phyloP scores from a whole-genome alignment of 2,113 vertebrate species.

The Choloepus hoffmanni region DNA sequence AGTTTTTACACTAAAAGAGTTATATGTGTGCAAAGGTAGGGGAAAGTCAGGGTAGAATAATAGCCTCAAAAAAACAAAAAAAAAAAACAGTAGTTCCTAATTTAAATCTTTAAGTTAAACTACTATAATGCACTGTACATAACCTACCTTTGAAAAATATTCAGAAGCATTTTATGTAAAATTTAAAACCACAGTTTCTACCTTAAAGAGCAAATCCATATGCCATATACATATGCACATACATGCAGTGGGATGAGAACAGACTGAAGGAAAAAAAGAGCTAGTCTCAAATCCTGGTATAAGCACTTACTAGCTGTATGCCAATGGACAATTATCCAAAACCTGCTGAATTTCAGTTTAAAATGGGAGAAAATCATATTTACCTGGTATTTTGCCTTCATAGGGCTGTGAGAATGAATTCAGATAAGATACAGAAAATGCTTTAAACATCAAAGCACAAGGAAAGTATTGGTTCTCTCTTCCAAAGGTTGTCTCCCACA shows the following conservation, averaged over 20 bases:
- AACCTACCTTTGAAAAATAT: not conserved
- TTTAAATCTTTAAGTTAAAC: constrained; percentile 39
- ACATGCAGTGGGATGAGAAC: not conserved
- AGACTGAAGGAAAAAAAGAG: not conserved
- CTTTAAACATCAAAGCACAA: not conserved
- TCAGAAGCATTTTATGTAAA: not conserved
- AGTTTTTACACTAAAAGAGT: not conserved
- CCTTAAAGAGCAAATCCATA: not conserved
- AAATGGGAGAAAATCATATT: not conserved
- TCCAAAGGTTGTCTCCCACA: not conserved
- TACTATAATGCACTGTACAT: not conserved
- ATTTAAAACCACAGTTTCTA: not conserved
- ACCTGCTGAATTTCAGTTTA: not conserved
- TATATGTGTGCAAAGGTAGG: not conserved
- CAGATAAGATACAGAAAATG: not conserved
- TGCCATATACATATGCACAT: not conserved
- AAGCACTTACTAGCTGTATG: not conserved
- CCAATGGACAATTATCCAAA: not conserved
- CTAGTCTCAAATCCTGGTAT: not conserved
- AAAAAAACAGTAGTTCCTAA: constrained; percentile 26
- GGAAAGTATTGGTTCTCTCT: not conserved
- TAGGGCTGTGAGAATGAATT: not conserved
- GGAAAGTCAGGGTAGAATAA: not conserved
- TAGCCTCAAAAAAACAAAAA: not conserved
- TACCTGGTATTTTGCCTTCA: not conserved